These are phyloP conservation scores for Lerema accius DNA, from an alignment of 1,140 invertebrate species.

Conservation along the genomic window DNA sequence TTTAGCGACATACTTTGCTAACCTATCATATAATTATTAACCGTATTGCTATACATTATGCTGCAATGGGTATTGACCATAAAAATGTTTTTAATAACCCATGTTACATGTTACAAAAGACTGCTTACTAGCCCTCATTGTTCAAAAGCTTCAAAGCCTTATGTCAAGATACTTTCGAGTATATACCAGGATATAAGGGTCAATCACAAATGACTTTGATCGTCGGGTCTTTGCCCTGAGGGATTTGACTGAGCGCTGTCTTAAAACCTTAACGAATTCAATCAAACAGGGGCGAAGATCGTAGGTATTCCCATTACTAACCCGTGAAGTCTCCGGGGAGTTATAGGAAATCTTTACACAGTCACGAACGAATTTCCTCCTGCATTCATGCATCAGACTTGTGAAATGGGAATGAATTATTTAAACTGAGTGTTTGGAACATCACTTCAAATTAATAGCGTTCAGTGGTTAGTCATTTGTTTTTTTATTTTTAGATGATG, in stretches of 20 bases:
- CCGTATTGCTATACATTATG: too few species aligned
- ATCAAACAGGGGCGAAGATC: slow-evolving; percentile 29
- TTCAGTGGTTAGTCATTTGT: slow-evolving; percentile 18
- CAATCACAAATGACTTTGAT: slow-evolving; percentile 29
- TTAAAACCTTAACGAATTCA: slow-evolving; percentile 34
- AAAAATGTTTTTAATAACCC: background rate
- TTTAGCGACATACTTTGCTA: too few species aligned
- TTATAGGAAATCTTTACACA: slow-evolving; percentile 28
- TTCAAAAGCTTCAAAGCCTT: slow-evolving; percentile 8
- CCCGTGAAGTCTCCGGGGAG: slow-evolving; percentile 14
- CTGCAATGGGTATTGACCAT: background rate
- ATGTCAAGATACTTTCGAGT: slow-evolving; percentile 24
- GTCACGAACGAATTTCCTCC: slow-evolving; percentile 28
- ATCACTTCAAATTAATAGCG: slow-evolving; percentile 27
- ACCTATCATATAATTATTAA: too few species aligned
- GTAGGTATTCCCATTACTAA: slow-evolving; percentile 25
- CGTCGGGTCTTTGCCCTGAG: slow-evolving; percentile 11
- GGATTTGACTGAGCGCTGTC: slow-evolving; percentile 31
- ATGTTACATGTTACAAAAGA: background rate
- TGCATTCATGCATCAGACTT: slow-evolving; percentile 25
- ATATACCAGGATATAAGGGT: slow-evolving; percentile 29
- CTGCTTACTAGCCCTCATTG: background rate
- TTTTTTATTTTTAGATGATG: too few species aligned
- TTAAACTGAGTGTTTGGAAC: slow-evolving; percentile 28
- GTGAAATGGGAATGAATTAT: slow-evolving; percentile 27